Evolutionary conservation across 1,140 invertebrate species (phyloP).

Genomic region (Steinernema feltiae): DNA sequence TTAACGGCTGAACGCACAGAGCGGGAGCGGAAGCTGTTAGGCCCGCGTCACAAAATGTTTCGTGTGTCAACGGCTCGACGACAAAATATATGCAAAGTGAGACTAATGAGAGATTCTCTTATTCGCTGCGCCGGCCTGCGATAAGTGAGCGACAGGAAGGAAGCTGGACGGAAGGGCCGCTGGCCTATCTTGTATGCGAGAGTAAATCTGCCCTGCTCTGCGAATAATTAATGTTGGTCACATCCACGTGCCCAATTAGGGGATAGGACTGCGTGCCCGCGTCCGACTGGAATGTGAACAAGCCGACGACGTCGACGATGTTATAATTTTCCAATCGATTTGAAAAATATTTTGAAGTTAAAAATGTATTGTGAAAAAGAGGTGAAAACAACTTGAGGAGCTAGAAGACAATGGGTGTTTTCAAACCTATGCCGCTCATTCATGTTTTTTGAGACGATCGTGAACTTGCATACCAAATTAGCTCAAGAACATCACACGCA

Average conservation of each 20-base stretch:
- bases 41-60: neutral
- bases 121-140: neutral
- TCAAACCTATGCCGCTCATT: no score
- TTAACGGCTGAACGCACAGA: neutral
- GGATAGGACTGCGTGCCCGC: neutral
- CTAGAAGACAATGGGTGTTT: neutral
- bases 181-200: neutral
- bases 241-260: slow-evolving; percentile 6
- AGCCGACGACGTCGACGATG: neutral
- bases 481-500: neutral
- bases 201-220: neutral
- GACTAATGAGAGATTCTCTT: slow-evolving; percentile 5
- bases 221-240: slow-evolving; percentile 3
- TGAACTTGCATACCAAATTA: neutral
- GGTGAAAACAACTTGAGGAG: neutral
- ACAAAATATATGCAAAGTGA: slow-evolving; percentile 8
- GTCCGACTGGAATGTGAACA: neutral
- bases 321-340: neutral
- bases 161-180: neutral
- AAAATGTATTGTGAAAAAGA: neutral
- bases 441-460: neutral
- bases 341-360: neutral
- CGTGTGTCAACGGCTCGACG: neutral
- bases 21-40: neutral
- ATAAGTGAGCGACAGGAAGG: neutral